Base-by-base conservation (phyloP, 2,888 invertebrate genomes). In the Drosophila eohydei region DNA sequence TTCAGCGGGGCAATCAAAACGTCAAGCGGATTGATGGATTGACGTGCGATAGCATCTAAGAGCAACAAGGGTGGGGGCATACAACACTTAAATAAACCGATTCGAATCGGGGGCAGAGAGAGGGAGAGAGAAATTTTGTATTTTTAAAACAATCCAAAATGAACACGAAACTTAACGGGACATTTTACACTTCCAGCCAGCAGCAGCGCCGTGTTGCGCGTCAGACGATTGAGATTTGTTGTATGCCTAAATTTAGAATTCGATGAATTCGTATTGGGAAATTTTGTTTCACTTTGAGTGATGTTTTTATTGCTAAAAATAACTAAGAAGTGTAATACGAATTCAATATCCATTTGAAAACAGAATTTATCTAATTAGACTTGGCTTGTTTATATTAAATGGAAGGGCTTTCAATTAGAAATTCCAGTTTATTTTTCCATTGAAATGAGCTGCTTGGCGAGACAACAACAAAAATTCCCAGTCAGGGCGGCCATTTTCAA, bases 11-110 rank as follows among this genome's bases (percentile, higher is more conserved):
- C 81, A 85, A 88, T 83, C 83, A 83, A 88, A 81, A 73, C 68
- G 83, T 86, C 88, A 86, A 61, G 16, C 67, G 51, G 69, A 78
- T 78, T 78, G 83, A 88, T 69, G 69, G 71, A 83, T 85, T 83
- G 80, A 88, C 61, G 78, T 69, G 61, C 64, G 81, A 80, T 88
- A 70, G 58, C 57, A 68, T 60, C 50, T 48, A 11, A 57, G 44
- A 70, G 57, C 16, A 34, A 8, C 41, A 34, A 12, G 48, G 48
- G 60, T n/a, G 16, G 36, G 28, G 52, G 40, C 21, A 26, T 14
- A 30, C 41, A 73, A 50, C 69, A 69, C 74, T 74, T 65, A 61
- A 64, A 61, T 58, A 54, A 52, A 54, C 56, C 44, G 56, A 50
- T 52, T 54, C 3, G 44, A 12, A 12, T 12, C 2, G 12, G 9